Evolutionary conservation across 2,797 vertebrate species (phyloP).

Genomic region (Pipistrellus kuhlii): DNA sequence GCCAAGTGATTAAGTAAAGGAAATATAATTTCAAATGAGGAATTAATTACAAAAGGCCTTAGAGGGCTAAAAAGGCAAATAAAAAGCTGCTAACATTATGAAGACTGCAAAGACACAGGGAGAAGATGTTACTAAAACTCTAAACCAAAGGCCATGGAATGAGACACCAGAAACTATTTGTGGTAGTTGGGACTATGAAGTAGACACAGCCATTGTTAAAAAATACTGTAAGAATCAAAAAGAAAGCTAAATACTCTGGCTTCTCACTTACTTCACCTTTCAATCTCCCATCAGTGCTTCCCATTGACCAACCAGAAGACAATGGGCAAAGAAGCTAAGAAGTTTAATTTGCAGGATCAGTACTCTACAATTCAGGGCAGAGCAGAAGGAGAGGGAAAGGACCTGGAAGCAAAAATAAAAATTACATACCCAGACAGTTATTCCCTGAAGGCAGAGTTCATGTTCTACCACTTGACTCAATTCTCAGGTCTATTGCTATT

Average conservation of each 20-base stretch:
- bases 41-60: neutral
- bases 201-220: neutral
- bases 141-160: neutral
- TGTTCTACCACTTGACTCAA: neutral
- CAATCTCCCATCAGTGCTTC: neutral
- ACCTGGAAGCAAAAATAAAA: neutral
- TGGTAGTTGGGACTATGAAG: neutral
- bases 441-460: neutral
- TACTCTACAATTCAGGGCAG: neutral
- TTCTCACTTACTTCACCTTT: neutral
- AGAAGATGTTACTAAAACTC: neutral
- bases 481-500: neutral
- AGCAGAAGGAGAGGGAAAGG: neutral
- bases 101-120: neutral
- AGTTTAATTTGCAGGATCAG: neutral
- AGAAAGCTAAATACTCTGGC: neutral
- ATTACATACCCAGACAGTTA: neutral
- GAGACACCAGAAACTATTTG: neutral
- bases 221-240: neutral
- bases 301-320: neutral
- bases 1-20: neutral
- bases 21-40: neutral
- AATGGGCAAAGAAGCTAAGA: neutral
- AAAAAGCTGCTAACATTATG: neutral
- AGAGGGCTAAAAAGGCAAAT: neutral